A percentile compares a stretch with the other conserved stretches of the same genome.
Conservation (phyloP, 2,888 invertebrate species). For the Palloptera scutellata region DNA sequence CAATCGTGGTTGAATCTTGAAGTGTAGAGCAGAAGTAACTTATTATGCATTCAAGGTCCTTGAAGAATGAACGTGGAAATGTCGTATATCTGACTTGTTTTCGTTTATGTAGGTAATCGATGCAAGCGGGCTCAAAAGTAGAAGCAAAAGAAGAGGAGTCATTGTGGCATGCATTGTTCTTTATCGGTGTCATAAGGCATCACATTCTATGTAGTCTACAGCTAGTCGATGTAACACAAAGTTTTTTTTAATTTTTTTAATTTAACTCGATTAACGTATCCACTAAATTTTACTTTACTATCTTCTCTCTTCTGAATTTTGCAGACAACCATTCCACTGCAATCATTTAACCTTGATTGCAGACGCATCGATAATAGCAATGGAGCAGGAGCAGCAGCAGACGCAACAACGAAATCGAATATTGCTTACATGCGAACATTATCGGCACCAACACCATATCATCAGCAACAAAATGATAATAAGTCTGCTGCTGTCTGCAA, state of each 20-base stretch:
- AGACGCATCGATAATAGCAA: constrained; percentile 51
- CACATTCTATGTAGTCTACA: constrained; percentile 30
- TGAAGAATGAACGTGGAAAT: constrained; percentile 15
- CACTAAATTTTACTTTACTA: constrained; percentile 35
- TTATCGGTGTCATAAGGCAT: constrained; percentile 25
- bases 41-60: constrained; percentile 62
- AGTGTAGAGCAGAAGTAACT: constrained; percentile 38
- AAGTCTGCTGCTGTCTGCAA: constrained; percentile 38
- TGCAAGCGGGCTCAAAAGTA: too few relatives aligned
- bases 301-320: constrained; percentile 28
- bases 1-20: constrained; percentile 12
- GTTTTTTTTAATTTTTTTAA: constrained; percentile 11
- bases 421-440: constrained; percentile 59
- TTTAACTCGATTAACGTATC: not conserved
- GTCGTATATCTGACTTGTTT: too few relatives aligned
- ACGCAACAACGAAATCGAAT: constrained; percentile 43
- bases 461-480: constrained; percentile 44
- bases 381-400: constrained; percentile 35
- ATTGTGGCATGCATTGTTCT: constrained; percentile 20
- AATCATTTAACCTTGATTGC: constrained; percentile 64
- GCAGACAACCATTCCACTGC: constrained; percentile 64
- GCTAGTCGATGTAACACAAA: constrained; percentile 27
- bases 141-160: too few relatives aligned
- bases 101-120: too few relatives aligned
- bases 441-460: constrained; percentile 56